Percentiles rank a stretch among this genome's conserved stretches.
phyloP scores from a whole-genome alignment of 2,888 invertebrate genomes.

The Eucera pruinosa region DNA sequence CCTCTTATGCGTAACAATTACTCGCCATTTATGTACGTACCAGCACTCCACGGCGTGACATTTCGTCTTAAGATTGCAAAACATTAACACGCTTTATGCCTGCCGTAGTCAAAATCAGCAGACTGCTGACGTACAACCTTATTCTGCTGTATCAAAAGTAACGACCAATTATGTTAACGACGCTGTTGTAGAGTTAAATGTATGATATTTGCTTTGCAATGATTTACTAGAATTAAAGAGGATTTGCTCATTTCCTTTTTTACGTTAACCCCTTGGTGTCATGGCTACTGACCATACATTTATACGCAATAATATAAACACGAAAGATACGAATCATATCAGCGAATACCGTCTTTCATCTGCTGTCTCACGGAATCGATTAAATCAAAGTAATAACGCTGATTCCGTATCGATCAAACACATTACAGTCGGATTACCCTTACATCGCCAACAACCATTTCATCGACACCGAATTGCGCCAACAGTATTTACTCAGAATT shows the following conservation, averaged over 20 bases:
- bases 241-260: no score
- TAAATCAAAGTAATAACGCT: constrained; percentile 2
- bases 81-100: constrained; percentile 4
- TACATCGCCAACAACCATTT: no score
- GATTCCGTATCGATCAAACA: constrained; percentile 12
- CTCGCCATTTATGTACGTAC: not conserved
- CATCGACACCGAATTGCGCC: no score
- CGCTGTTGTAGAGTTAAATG: not conserved
- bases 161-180: not conserved
- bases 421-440: not conserved
- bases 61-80: constrained; percentile 17
- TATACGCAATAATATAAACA: no score
- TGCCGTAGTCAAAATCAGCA: not conserved
- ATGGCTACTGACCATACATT: no score
- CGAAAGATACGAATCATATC: not conserved
- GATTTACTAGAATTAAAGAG: no score
- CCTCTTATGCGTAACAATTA: constrained; percentile 17
- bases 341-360: not conserved
- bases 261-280: no score
- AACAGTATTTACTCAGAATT: no score
- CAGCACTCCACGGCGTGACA: no score
- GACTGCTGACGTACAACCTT: not conserved
- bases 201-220: not conserved
- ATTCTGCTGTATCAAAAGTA: not conserved
- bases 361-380: not conserved